phyloP scores from a whole-genome alignment of 1,140 invertebrate species.

The Araneus ventricosus region DNA sequence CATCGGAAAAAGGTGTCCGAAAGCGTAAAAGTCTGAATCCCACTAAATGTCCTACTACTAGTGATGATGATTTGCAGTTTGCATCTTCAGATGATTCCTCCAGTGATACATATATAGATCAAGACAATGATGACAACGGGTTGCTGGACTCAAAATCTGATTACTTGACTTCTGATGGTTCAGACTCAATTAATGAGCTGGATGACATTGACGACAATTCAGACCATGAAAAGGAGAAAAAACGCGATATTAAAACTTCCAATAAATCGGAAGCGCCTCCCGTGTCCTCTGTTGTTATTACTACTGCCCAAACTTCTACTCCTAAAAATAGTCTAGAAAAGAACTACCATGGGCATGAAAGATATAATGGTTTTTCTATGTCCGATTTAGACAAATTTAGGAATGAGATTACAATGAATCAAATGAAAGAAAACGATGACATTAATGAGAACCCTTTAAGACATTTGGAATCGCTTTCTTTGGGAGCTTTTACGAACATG shows the following conservation, averaged over 20 bases:
- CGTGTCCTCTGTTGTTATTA: neutral
- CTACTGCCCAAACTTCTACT: neutral
- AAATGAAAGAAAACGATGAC: constrained; percentile 61
- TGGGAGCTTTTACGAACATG: constrained; percentile 84
- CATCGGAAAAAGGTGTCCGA: constrained; percentile 80
- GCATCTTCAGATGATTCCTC: constrained; percentile 76
- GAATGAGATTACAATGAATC: constrained; percentile 10
- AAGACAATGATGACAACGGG: constrained; percentile 76
- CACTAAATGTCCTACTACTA: constrained; percentile 85
- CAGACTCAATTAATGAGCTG: constrained; percentile 74
- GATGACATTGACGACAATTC: constrained; percentile 71
- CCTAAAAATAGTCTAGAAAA: neutral
- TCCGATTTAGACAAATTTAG: constrained; percentile 36
- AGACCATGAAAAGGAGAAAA: constrained; percentile 29
- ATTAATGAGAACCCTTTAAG: constrained; percentile 85
- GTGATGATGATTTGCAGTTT: constrained; percentile 77
- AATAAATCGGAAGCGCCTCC: neutral
- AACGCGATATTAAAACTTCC: neutral
- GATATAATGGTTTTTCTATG: constrained; percentile 57
- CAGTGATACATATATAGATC: constrained; percentile 78
- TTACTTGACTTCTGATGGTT: constrained; percentile 68
- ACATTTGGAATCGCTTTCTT: constrained; percentile 89
- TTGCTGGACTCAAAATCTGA: constrained; percentile 75
- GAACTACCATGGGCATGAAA: neutral
- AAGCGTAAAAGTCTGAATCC: constrained; percentile 96